These are phyloP conservation scores for Hydrolagus colliei DNA, from an alignment of 2,797 vertebrate genomes.

Conservation along the genomic window DNA sequence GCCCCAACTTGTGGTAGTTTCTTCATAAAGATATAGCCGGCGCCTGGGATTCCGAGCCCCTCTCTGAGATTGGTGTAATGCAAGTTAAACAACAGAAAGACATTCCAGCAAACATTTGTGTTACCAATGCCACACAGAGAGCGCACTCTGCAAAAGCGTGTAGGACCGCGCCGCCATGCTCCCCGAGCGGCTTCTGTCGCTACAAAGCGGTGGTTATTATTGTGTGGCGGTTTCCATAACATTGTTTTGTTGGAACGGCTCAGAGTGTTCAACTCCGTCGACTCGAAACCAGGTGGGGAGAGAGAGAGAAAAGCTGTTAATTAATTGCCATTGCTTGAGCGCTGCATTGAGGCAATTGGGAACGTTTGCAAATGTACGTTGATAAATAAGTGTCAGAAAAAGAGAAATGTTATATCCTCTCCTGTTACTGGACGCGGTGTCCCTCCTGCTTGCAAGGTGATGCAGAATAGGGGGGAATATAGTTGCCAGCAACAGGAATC, in stretches of 20 bases:
- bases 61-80: neutral
- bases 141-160: neutral
- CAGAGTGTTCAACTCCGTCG: neutral
- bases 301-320: no score
- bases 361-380: neutral
- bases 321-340: neutral
- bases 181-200: neutral
- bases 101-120: neutral
- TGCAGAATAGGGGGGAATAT: neutral
- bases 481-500: no score
- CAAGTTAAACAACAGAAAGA: conserved; percentile 4
- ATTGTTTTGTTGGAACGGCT: neutral
- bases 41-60: neutral
- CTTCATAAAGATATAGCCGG: neutral
- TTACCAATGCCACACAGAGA: neutral
- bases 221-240: neutral
- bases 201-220: neutral
- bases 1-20: neutral
- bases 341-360: neutral
- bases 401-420: neutral
- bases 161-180: neutral
- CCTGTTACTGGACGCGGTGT: neutral
- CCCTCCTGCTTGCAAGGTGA: neutral
- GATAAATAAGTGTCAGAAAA: conserved; percentile 9
- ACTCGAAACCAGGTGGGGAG: neutral